Base-by-base conservation (phyloP, 2,113 vertebrate genomes). In the Coptodon rendalli region DNA sequence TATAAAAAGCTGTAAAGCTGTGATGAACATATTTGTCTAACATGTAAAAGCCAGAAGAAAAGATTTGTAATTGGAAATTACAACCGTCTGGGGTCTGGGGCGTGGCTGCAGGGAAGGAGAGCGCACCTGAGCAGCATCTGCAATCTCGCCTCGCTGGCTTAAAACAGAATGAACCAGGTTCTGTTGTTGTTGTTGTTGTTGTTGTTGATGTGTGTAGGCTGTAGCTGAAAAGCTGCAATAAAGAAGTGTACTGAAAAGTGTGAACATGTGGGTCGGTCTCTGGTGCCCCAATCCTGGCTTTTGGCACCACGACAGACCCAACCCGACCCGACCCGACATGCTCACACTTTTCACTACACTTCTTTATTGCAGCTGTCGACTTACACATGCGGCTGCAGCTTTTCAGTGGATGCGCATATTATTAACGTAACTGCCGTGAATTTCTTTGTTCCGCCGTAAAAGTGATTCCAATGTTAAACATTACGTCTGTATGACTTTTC, bases 111-210 rank as follows among this genome's bases (percentile, higher is more conserved):
- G 54, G 54, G 13, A 7, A 57, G 13, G 56, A 3, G 2, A 7
- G 8, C 24, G 0, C 13, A 57, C 13, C 24, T 9, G 24, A 29
- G 56, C 56, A 29, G 24, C 56, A 29, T 57, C 56, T 29, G 54
- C 54, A 56, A 0, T 56, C 22, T 0, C 27, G 4, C 54, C 3
- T 57, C 16, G 56, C 56, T 0, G 4, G 11, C 54, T 0, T 29
- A 0, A 29, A 57, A 57, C 24, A 29, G 24, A 59, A 57, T 57
- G 24, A 57, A 29, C 24, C 29, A 9, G 13, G 56, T 29, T 13
- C 13, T 29, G 56, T 0, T 57, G 7, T 29, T 57, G 24, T 22
- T 22, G 22, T 22, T 22, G 22, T 22, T 22, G 22, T 22, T 22
- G 22, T 57, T 59, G 1, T 5, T 57, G 56, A 57, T 57, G 56